phyloP scores from a whole-genome alignment of 2,113 vertebrate species.

The Oncorhynchus nerka region DNA sequence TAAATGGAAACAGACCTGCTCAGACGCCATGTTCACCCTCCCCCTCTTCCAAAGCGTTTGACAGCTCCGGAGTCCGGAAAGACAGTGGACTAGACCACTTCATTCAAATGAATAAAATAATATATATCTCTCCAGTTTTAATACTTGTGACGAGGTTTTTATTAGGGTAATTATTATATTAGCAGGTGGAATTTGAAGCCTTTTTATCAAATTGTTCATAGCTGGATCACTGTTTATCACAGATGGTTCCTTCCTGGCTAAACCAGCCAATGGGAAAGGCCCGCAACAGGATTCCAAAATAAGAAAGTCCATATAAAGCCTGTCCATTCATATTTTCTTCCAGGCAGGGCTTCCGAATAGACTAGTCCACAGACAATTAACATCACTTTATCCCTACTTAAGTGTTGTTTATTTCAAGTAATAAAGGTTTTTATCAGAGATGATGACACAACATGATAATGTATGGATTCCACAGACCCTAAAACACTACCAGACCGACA shows the following conservation, averaged over 20 bases:
- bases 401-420: no score
- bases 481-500: no score
- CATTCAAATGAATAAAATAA: not conserved
- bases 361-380: no score
- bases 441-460: no score
- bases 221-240: not conserved
- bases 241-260: slow-evolving; percentile 58
- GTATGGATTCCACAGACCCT: no score
- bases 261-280: slow-evolving; percentile 42
- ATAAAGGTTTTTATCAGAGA: no score
- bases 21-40: slow-evolving; percentile 80
- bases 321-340: slow-evolving; percentile 56
- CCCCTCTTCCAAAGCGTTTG: slow-evolving; percentile 47
- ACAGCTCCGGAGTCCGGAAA: slow-evolving; percentile 33
- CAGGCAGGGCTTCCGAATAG: not conserved
- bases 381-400: no score
- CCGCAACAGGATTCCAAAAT: slow-evolving; percentile 53
- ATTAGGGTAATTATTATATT: not conserved
- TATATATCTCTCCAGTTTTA: not conserved
- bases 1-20: slow-evolving; percentile 73
- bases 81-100: slow-evolving; percentile 56
- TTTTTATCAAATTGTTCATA: not conserved
- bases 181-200: not conserved
- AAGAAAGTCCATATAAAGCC: slow-evolving; percentile 51
- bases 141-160: not conserved